Evolutionary conservation across 92 coral and sea anemone genomes (phyloP), one percentile per base, ranked within the genome.

Genomic region (Galaxea fascicularis): DNA sequence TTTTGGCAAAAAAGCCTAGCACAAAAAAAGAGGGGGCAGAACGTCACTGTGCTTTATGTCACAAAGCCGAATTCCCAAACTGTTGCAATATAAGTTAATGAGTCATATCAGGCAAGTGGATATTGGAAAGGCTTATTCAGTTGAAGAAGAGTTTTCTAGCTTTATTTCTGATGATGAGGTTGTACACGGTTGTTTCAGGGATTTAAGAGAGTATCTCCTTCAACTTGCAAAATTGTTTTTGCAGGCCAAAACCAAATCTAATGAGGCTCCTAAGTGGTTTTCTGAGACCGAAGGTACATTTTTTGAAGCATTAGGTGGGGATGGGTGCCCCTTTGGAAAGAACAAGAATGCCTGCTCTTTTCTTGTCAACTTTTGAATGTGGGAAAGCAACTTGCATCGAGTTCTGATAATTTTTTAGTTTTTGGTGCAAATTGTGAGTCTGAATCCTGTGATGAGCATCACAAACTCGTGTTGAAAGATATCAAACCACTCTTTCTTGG

Each of bases 341-440:
- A 80, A 82, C 73, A 85, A 73, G 27, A 74, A 46, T 79, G 90
- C 92, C 4, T 91, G 89, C 71, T 84, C 94, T 17, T 91, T 89
- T 66, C 83, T 83, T 8, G 75, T 78, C 26, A 74, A 24, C 85
- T 91, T 63, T 51, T 88, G 0, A 91, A 91, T 76, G 47, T 80
- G 31, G 88, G 85, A 22, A 91, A 59, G 85, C 75, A 58, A 44
- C 83, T 91, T 68, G 87, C 85, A 4, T 87, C 84, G 28, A 83
- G 92, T 53, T 56, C 84, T 79, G 94, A 87, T 41, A 83, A 87
- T 62, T 78, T 83, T 69, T 59, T 87, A 10, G 59, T 84, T 39
- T 85, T 85, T 89, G 95, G 95, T 25, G 95, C 88, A 22, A 89
- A 88, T 51, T 79, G 88, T 49, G 82, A 89, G 52, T 77, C 85